Conservation (phyloP, 53 echinoderm and acorn worm species). For the Glandiceps talaboti region DNA sequence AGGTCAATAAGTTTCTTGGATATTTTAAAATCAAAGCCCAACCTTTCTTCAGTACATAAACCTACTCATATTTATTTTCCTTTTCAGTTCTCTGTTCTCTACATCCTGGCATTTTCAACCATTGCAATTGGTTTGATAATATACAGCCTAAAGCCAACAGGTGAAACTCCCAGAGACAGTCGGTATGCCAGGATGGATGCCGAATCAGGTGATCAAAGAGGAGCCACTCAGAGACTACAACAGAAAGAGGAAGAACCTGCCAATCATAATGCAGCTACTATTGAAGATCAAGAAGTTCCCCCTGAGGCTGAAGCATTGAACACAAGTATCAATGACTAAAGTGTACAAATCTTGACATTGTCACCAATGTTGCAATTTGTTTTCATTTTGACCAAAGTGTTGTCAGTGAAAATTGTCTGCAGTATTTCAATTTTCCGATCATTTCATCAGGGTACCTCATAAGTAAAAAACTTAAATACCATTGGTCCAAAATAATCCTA, state of each 20-base stretch:
- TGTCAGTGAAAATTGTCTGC: too few species aligned
- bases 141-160: conserved; percentile 50
- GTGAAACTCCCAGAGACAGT: conserved; percentile 17
- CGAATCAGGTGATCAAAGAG: not conserved
- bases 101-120: conserved; percentile 48
- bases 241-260: not conserved
- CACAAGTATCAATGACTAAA: not conserved
- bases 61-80: too few species aligned
- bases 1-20: too few species aligned
- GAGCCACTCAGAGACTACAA: not conserved
- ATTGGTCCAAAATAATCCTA: too few species aligned
- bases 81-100: conserved; percentile 62
- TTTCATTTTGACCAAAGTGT: too few species aligned
- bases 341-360: too few species aligned
- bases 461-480: too few species aligned
- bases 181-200: not conserved
- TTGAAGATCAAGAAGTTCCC: not conserved
- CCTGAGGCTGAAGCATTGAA: not conserved
- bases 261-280: not conserved
- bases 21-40: too few species aligned
- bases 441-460: too few species aligned
- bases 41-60: too few species aligned
- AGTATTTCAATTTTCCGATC: too few species aligned
- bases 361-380: too few species aligned
- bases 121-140: conserved; percentile 62